Percentiles rank a stretch among this genome's conserved stretches.
Conservation (phyloP, 2,888 invertebrate species). For the Hemaris fuciformis region DNA sequence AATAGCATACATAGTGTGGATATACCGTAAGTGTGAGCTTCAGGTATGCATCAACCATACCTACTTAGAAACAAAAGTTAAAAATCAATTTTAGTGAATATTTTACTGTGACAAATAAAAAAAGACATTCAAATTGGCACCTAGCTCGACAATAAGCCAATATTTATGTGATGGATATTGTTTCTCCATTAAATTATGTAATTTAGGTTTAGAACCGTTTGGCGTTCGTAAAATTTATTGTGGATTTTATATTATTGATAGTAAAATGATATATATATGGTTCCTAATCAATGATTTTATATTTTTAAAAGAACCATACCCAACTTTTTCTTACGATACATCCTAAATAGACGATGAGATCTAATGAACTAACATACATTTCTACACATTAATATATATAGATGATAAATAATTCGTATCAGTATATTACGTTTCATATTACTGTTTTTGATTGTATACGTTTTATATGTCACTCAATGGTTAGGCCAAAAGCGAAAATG, state of each 20-base stretch:
- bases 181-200: too few species aligned
- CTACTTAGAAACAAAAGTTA: background rate
- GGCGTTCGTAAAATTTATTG: too few species aligned
- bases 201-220: too few species aligned
- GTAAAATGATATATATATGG: too few species aligned
- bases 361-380: slow-evolving; percentile 22
- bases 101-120: too few species aligned
- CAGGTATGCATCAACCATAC: background rate
- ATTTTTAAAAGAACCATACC: background rate
- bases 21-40: slow-evolving; percentile 7
- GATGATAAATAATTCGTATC: slow-evolving; percentile 31
- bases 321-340: background rate
- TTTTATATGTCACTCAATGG: slow-evolving; percentile 17
- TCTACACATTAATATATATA: slow-evolving; percentile 17
- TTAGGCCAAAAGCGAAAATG: background rate
- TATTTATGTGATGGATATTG: too few species aligned
- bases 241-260: too few species aligned
- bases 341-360: slow-evolving; percentile 28
- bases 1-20: slow-evolving; percentile 16
- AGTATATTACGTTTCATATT: slow-evolving; percentile 21
- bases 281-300: too few species aligned
- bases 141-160: too few species aligned
- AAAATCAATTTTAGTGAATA: too few species aligned
- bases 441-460: slow-evolving; percentile 11
- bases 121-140: too few species aligned